Base-by-base conservation (phyloP, 64 coral and sea anemone genomes). In the Stichodactyla helianthus region DNA sequence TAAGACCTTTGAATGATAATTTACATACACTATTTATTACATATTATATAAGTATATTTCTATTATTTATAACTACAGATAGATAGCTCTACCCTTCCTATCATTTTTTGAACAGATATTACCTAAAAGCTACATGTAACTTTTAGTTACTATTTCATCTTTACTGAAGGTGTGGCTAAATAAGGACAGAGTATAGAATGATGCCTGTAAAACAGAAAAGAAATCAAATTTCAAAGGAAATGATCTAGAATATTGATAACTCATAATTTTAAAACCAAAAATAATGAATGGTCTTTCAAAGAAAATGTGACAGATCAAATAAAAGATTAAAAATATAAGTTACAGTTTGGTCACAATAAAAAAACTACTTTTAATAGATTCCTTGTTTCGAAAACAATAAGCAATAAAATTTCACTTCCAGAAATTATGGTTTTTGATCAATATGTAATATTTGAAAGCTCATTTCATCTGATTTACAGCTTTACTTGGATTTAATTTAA, bases 81-180 rank as follows among this genome's bases (percentile, higher is more conserved):
- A 74, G 68, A 74, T 11, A 74, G 8, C n/a, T 31, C 68, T 74
- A 31, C 23, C 55, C 55, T 58, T 11, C 9, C 55, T 58, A 58
- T 26, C 12, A 11, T 26, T 31, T 31, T 74, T 27, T 11, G 22
- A 9, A 26, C 27, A 74, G 25, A 11, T 27, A 27, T 74, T 74
- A 74, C 12, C 68, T 74, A 74, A 74, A 11, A 31, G 68, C 17
- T 70, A 74, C 27, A 74, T 31, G 4, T 44, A 44, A 28, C 68
- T 10, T 74, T 74, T 74, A 74, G 27, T 74, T 74, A 31, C 68
- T 74, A 11, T 74, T 71, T 35, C 10, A 13, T 74, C 68, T 74
- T 74, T 74, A 23, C 68, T 74, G 23, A 74, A 74, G 68, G 68
- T 74, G 68, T 74, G 68, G 68, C 68, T 35, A 27, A 31, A 23